Conservation (phyloP, 2,113 vertebrate genomes). For the Heloderma charlesbogerti region DNA sequence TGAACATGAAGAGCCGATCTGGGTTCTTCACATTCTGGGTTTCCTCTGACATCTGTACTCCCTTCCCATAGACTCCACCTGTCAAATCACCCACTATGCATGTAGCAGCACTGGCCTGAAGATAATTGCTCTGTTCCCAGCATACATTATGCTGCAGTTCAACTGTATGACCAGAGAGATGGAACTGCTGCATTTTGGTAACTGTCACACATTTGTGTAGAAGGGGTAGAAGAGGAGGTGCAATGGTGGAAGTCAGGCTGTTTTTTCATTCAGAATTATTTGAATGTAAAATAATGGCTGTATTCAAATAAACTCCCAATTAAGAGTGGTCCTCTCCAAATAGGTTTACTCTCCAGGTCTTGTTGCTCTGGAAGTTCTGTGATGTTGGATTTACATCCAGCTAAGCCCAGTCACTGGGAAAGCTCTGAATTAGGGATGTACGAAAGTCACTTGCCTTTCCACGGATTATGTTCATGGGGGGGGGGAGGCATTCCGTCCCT, state of each 20-base stretch:
- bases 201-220: rapidly evolving
- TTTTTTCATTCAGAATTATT: background rate
- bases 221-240: background rate
- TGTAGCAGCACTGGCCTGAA: rapidly evolving
- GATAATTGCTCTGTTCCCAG: background rate
- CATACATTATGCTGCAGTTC: rapidly evolving
- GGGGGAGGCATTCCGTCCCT: too few species aligned
- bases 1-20: background rate
- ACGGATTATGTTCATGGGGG: too few species aligned
- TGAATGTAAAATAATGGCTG: background rate
- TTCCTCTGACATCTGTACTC: background rate
- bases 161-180: rapidly evolving
- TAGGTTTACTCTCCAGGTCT: background rate
- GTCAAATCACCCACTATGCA: rapidly evolving
- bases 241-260: rapidly evolving
- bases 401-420: background rate
- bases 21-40: background rate
- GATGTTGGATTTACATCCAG: background rate
- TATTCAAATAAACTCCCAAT: background rate
- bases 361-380: background rate
- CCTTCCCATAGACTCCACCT: background rate
- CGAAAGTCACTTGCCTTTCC: too few species aligned
- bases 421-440: background rate
- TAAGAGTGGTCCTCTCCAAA: rapidly evolving
- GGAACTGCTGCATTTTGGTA: background rate